Evolutionary conservation across 2,888 invertebrate genomes (phyloP).

Genomic region (Eucera pruinosa): DNA sequence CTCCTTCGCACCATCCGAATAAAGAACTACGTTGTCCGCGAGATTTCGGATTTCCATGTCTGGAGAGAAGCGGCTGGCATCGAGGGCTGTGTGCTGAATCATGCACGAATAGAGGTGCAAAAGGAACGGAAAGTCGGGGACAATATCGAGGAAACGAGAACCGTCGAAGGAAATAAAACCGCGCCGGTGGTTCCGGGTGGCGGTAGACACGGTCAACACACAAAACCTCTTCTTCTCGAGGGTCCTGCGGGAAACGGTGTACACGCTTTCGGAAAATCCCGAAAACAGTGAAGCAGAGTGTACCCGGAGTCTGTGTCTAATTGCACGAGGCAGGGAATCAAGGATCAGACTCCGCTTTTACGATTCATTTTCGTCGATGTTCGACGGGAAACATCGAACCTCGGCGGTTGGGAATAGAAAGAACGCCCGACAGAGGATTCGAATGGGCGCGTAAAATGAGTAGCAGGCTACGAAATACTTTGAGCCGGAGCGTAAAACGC

Average conservation of each 20-base stretch:
- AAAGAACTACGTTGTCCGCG: neutral
- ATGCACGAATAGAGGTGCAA: conserved; percentile 39
- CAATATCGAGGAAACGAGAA: conserved; percentile 56
- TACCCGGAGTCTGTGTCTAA: conserved; percentile 23
- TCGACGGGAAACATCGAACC: neutral
- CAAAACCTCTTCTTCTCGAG: neutral
- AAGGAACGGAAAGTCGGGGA: conserved; percentile 29
- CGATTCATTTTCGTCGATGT: conserved; percentile 22
- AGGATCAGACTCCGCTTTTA: conserved; percentile 4
- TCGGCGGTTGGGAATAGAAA: neutral
- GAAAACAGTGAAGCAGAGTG: neutral
- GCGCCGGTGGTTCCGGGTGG: conserved; percentile 8
- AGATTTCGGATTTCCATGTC: conserved; percentile 37
- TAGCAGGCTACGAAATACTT: neutral
- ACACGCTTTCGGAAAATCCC: conserved; percentile 44
- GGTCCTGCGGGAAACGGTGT: conserved; percentile 48
- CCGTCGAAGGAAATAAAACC: conserved; percentile 49
- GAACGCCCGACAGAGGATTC: neutral
- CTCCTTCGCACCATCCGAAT: conserved; percentile 20
- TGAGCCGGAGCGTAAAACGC: neutral
- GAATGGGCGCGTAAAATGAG: conserved; percentile 23
- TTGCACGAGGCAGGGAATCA: conserved; percentile 14
- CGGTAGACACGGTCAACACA: conserved; percentile 48
- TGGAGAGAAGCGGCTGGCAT: conserved; percentile 15
- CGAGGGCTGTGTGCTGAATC: conserved; percentile 43